Percentiles rank a stretch among this genome's conserved stretches.
phyloP scores from a whole-genome alignment of 1,140 invertebrate genomes.

The Eufriesea mexicana region DNA sequence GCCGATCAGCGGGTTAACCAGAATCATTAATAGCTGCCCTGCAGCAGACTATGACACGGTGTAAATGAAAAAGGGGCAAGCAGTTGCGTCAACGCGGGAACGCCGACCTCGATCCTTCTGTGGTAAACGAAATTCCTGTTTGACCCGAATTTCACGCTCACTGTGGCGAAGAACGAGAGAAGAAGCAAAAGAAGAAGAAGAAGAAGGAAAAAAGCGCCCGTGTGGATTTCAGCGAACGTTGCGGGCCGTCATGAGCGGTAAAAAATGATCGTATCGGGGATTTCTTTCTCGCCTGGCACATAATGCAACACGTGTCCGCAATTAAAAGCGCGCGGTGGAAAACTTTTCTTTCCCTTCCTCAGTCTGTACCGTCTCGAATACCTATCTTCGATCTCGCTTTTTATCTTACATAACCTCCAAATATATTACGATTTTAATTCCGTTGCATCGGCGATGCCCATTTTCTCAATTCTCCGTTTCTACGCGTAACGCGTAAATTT shows the following conservation, averaged over 20 bases:
- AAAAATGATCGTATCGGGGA: slow-evolving; percentile 19
- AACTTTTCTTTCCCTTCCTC: background rate
- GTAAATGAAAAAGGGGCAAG: slow-evolving; percentile 13
- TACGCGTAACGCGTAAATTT: background rate
- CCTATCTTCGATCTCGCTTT: background rate
- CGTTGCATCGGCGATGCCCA: background rate
- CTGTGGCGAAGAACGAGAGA: background rate
- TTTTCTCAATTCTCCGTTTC: background rate
- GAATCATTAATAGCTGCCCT: background rate
- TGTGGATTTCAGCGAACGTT: background rate
- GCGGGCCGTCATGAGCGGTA: background rate
- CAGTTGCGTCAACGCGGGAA: slow-evolving; percentile 25
- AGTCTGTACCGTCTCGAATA: background rate
- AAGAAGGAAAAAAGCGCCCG: too few relatives aligned
- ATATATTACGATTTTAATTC: background rate
- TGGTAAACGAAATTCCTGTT: slow-evolving; percentile 14
- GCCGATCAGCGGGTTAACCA: background rate
- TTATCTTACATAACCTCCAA: background rate
- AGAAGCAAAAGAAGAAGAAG: background rate
- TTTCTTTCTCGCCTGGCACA: background rate
- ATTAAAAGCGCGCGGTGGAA: background rate
- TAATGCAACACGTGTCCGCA: slow-evolving; percentile 29
- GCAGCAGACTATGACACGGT: background rate
- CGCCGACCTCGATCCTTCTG: slow-evolving; percentile 28
- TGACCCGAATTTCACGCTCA: slow-evolving; percentile 33